Base-by-base conservation (phyloP, 2,888 invertebrate genomes). In the Oxycera nigricornis region DNA sequence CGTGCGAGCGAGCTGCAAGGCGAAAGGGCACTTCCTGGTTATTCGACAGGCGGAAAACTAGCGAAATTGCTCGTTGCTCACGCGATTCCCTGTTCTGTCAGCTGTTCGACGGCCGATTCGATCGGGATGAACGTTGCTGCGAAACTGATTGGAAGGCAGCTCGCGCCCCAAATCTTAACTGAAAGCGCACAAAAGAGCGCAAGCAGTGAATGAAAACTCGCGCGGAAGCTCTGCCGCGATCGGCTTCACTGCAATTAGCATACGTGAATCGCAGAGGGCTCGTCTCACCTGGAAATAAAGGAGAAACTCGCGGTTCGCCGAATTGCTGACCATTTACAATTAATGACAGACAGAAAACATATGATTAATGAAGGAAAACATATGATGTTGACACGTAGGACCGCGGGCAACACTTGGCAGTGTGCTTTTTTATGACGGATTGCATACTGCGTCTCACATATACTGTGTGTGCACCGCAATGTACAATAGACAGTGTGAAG, bases 301-400 rank as follows among this genome's bases (percentile, higher is more conserved):
- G 70, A 70, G 52, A 70, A 70, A 31, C 35, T 26, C 17, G 35
- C 70, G 55, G 30, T n/a, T 24, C 35, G 67, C 28, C n/a, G n/a
- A n/a, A n/a, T n/a, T n/a, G n/a, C n/a, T n/a, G n/a, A n/a, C n/a
- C n/a, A n/a, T n/a, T n/a, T n/a, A n/a, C n/a, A n/a, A n/a, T n/a
- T n/a, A n/a, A n/a, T n/a, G n/a, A n/a, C n/a, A n/a, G n/a, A n/a
- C n/a, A n/a, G n/a, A n/a, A n/a, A n/a, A n/a, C n/a, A n/a, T n/a
- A n/a, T n/a, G n/a, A n/a, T n/a, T n/a, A n/a, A n/a, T n/a, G n/a
- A n/a, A n/a, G n/a, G n/a, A n/a, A n/a, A n/a, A n/a, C n/a, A n/a
- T n/a, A n/a, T n/a, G n/a, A n/a, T n/a, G n/a, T n/a, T n/a, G n/a
- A n/a, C n/a, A n/a, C n/a, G n/a, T n/a, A n/a, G n/a, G n/a, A n/a